Conservation (phyloP, 2,888 invertebrate species). For the Polylopha cassiicola region DNA sequence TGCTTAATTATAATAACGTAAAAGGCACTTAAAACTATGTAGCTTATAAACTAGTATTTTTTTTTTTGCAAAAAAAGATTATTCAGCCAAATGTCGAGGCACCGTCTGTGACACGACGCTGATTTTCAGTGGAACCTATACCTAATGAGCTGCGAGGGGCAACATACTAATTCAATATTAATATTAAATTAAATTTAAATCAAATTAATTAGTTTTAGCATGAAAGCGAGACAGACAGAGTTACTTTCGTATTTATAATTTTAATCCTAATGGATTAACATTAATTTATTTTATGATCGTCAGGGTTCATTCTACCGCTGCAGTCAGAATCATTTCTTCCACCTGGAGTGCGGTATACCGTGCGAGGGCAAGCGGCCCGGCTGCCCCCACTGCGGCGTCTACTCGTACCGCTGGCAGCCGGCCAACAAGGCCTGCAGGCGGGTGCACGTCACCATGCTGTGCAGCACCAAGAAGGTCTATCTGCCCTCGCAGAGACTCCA, state of each 20-base stretch:
- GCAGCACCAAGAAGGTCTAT: conserved; percentile 55
- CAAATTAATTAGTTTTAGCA: too few species aligned
- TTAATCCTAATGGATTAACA: too few species aligned
- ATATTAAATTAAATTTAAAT: too few species aligned
- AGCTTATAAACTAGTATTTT: too few species aligned
- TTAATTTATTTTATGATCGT: neutral
- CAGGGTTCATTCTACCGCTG: conserved; percentile 92
- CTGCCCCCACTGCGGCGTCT: conserved; percentile 69
- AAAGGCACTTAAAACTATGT: too few species aligned
- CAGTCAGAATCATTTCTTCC: conserved; percentile 87
- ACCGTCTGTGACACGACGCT: neutral
- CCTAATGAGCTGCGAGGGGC: too few species aligned
- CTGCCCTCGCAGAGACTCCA: conserved; percentile 66
- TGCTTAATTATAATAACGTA: too few species aligned
- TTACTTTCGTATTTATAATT: too few species aligned
- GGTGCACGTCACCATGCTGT: conserved; percentile 52
- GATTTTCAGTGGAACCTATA: too few species aligned
- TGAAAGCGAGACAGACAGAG: too few species aligned
- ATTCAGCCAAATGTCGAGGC: neutral
- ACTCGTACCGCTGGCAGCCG: conserved; percentile 53
- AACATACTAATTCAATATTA: too few species aligned
- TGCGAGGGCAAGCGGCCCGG: conserved; percentile 40
- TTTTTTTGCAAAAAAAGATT: too few species aligned
- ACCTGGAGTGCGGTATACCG: conserved; percentile 85
- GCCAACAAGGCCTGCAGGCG: conserved; percentile 44